Base-by-base conservation (phyloP, 2,113 vertebrate genomes). In the Baryphthengus martii region DNA sequence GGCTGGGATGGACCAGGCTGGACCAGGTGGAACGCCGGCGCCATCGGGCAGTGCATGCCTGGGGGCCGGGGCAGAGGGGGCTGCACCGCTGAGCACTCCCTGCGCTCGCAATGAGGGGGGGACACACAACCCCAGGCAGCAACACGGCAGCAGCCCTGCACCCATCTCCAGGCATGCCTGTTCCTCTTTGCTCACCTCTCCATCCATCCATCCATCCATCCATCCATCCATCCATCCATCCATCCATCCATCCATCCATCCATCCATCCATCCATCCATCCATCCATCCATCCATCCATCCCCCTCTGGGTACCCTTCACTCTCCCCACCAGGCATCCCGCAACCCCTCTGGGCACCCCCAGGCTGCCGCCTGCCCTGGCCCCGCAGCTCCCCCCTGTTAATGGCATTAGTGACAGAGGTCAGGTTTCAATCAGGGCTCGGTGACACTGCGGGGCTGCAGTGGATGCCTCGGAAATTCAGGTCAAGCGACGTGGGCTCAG, bases 351-450 rank as follows among this genome's bases (percentile, higher is more conserved):
- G 2, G 91, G 95, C 97, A 28, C 97, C 85, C 97, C 95, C 93
- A 88, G 37, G 67, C 98, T 97, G 97, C 53, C 11, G 5, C 39
- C 14, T 5, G 37, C n/a, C 29, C 73, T 1, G 49, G 26, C 72
- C 67, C 86, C 65, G 70, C 75, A 89, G 96, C 93, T 97, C 95
- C 97, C 91, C n/a, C n/a, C n/a, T n/a, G 47, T 96, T 98, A 97
- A 97, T 97, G 92, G 96, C 93, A 95, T 98, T 97, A 97, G 97
- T 96, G 96, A 95, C 97, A 97, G 87, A 40, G 97, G 81, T 96
- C 78, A 66, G 88, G 90, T 97, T 97, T 98, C 97, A 97, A 75
- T 52, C 85, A 68, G 95, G 95, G 92, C 95, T 95, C 73, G 55
- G 94, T 96, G 97, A 96, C 94, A 91, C 95, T 25, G 83, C 49